These are phyloP conservation scores for Drosophila mulleri DNA, from an alignment of 2,888 invertebrate species.

Conservation along the genomic window DNA sequence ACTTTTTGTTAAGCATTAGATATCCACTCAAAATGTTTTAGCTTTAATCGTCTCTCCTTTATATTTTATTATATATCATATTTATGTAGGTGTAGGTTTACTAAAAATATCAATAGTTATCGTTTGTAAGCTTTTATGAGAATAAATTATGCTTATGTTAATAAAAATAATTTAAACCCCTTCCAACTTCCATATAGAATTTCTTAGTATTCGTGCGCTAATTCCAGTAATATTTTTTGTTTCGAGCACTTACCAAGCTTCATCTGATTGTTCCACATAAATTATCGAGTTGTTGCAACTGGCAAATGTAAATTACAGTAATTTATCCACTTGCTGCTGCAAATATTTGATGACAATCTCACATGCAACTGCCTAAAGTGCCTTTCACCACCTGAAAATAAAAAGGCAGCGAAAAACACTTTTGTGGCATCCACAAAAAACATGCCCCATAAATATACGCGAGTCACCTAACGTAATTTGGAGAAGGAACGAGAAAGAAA, in stretches of 20 bases:
- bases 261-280: conserved; percentile 46
- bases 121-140: background rate
- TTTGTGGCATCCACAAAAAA: conserved; percentile 59
- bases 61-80: no score
- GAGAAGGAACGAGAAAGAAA: background rate
- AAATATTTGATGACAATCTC: conserved; percentile 59
- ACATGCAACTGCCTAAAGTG: conserved; percentile 46
- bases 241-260: conserved; percentile 9
- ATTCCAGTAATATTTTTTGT: background rate
- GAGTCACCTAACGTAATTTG: conserved; percentile 43
- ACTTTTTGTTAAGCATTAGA: no score
- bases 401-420: conserved; percentile 44
- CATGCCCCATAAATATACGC: conserved; percentile 54
- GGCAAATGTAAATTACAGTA: conserved; percentile 34
- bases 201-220: background rate
- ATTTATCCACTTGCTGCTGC: conserved; percentile 36
- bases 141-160: background rate
- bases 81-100: no score
- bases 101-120: background rate
- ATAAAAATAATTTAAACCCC: no score
- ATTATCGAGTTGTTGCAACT: conserved; percentile 40
- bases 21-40: no score
- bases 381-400: conserved; percentile 48
- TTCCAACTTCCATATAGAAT: background rate
- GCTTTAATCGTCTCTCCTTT: no score